Conservation (phyloP, 2,888 invertebrate genomes). For the Netelia melanura region DNA sequence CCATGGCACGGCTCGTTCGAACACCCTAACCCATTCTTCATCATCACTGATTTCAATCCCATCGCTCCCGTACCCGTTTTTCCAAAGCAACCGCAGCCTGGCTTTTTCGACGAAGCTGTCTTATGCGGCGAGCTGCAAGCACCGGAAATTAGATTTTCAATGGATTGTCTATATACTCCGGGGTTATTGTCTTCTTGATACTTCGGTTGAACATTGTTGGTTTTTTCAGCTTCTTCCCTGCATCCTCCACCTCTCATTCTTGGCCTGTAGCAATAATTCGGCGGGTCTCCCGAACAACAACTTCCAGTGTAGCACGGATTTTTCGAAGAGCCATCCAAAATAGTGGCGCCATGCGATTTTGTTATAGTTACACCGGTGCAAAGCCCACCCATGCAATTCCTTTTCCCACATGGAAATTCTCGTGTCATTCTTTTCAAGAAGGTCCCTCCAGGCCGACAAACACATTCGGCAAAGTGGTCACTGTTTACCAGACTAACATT, state of each 20-base stretch:
- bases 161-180: constrained; percentile 51
- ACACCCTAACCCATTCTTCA: constrained; percentile 43
- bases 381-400: constrained; percentile 55
- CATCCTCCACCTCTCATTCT: constrained; percentile 74
- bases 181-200: constrained; percentile 8
- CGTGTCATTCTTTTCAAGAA: constrained; percentile 36
- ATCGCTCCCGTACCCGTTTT: constrained; percentile 60
- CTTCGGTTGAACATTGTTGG: not conserved
- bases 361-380: constrained; percentile 58
- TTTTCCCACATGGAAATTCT: constrained; percentile 63
- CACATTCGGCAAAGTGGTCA: constrained; percentile 24
- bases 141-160: constrained; percentile 67
- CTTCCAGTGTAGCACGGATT: constrained; percentile 36
- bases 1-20: constrained; percentile 71
- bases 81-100: constrained; percentile 70
- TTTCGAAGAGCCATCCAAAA: not conserved
- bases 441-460: constrained; percentile 40
- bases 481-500: not conserved
- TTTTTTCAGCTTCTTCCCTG: constrained; percentile 18
- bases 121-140: constrained; percentile 57
- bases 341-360: constrained; percentile 20
- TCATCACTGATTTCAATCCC: constrained; percentile 29
- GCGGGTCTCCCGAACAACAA: constrained; percentile 34
- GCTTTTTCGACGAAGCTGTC: constrained; percentile 33
- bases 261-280: constrained; percentile 40